A percentile compares a stretch with the other conserved stretches of the same genome.
phyloP scores from a whole-genome alignment of 2,888 invertebrate genomes.

The Gryllus longicercus region DNA sequence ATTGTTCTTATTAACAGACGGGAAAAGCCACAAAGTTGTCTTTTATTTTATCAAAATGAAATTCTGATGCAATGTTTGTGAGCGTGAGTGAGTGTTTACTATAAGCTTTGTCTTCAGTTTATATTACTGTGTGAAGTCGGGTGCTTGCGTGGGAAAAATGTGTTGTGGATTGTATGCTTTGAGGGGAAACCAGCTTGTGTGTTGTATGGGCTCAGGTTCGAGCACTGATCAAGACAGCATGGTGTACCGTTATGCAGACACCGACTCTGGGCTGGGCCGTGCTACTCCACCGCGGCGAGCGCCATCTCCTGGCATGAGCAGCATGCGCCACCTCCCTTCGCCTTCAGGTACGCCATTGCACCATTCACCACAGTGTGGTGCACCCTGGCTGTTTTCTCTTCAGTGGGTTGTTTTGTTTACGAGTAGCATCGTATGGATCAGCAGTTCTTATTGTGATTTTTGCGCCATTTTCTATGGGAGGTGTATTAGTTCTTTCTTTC shows the following conservation, averaged over 20 bases:
- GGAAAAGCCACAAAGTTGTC: no score
- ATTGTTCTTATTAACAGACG: no score
- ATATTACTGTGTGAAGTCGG: background rate
- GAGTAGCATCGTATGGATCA: no score
- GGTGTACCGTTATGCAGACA: slow-evolving; percentile 59
- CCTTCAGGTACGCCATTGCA: slow-evolving; percentile 57
- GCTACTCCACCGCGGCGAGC: slow-evolving; percentile 84
- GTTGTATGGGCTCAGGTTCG: slow-evolving; percentile 47
- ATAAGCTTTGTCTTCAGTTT: slow-evolving; percentile 25
- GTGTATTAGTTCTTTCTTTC: no score
- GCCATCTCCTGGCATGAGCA: slow-evolving; percentile 73
- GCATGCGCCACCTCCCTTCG: slow-evolving; percentile 71
- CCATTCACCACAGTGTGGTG: no score
- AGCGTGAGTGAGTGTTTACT: background rate
- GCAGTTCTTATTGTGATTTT: no score
- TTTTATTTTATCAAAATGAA: no score
- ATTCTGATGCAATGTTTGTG: no score
- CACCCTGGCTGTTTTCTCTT: no score
- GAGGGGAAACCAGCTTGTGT: slow-evolving; percentile 36
- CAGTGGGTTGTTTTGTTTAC: no score
- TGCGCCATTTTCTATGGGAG: no score
- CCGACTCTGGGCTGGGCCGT: slow-evolving; percentile 82
- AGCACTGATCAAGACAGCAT: slow-evolving; percentile 58
- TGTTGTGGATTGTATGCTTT: background rate
- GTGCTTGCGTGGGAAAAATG: slow-evolving; percentile 12